Conservation (phyloP, 1,140 invertebrate genomes). For the Drosophila bocki region DNA sequence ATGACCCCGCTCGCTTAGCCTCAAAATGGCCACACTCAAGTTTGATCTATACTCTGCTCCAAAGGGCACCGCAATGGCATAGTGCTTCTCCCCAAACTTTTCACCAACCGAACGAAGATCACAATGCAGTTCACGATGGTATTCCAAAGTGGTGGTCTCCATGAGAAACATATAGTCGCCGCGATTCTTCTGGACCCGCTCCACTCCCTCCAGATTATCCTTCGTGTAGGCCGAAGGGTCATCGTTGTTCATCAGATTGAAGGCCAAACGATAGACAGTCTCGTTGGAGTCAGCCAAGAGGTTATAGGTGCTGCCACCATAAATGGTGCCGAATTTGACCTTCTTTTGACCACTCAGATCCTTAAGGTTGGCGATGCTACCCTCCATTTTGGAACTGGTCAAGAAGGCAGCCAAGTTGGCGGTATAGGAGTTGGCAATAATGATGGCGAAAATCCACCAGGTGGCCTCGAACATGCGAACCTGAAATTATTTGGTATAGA, state of each 20-base stretch:
- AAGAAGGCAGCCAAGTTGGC: slow-evolving; percentile 97
- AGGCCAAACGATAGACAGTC: slow-evolving; percentile 89
- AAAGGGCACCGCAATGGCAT: slow-evolving; percentile 91
- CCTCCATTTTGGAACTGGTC: slow-evolving; percentile 94
- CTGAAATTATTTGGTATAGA: not conserved
- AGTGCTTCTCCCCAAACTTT: slow-evolving; percentile 92
- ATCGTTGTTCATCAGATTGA: slow-evolving; percentile 90
- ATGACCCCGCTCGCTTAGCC: slow-evolving; percentile 90
- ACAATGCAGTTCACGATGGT: slow-evolving; percentile 94
- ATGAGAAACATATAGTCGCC: slow-evolving; percentile 97
- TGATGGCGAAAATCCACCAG: slow-evolving; percentile 98
- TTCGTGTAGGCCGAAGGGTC: slow-evolving; percentile 91
- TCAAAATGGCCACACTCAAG: slow-evolving; percentile 90
- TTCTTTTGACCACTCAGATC: slow-evolving; percentile 94
- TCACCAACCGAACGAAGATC: slow-evolving; percentile 97
- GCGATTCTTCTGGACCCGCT: slow-evolving; percentile 90
- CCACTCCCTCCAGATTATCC: slow-evolving; percentile 91
- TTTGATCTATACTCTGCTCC: slow-evolving; percentile 89
- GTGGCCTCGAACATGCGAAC: slow-evolving; percentile 93
- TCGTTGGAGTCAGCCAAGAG: slow-evolving; percentile 91
- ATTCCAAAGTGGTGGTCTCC: slow-evolving; percentile 97
- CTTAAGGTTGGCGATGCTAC: slow-evolving; percentile 93
- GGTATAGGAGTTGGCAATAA: slow-evolving; percentile 97
- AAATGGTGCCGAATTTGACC: slow-evolving; percentile 93
- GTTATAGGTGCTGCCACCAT: slow-evolving; percentile 91